Evolutionary conservation across 53 echinoderm and acorn worm species (phyloP).

Genomic region (Holothuria leucospilota): DNA sequence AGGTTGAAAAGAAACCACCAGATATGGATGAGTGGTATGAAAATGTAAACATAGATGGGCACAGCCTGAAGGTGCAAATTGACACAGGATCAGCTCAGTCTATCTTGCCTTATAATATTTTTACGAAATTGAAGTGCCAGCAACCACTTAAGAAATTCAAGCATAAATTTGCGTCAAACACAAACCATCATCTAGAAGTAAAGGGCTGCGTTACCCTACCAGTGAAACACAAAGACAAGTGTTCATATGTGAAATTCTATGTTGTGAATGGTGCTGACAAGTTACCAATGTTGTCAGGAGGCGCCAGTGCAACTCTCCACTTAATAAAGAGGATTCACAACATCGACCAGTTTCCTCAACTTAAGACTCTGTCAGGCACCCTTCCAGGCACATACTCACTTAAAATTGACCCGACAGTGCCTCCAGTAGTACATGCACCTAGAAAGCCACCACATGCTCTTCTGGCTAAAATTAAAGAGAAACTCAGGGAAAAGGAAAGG

Average conservation of each 20-base stretch:
- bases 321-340: too few species aligned
- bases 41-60: constrained; percentile 44
- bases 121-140: not conserved
- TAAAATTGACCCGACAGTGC: constrained; percentile 66
- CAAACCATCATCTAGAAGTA: constrained; percentile 60
- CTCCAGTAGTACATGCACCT: constrained; percentile 74
- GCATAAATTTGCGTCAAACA: constrained; percentile 60
- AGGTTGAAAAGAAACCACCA: not conserved
- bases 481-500: constrained; percentile 49
- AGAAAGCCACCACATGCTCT: constrained; percentile 43
- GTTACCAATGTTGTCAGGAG: constrained; percentile 68
- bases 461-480: constrained; percentile 46
- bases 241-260: constrained; percentile 58
- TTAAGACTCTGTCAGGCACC: too few species aligned
- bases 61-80: constrained; percentile 45
- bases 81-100: constrained; percentile 71
- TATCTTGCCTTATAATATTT: constrained; percentile 59
- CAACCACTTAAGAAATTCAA: constrained; percentile 35
- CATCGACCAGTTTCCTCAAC: too few species aligned
- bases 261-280: constrained; percentile 58
- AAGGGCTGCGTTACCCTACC: constrained; percentile 50
- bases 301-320: constrained; percentile 56
- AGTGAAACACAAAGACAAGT: constrained; percentile 45
- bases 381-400: too few species aligned
- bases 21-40: constrained; percentile 67